phyloP scores from a whole-genome alignment of 1,140 invertebrate genomes.

The Proctacanthus coquilletti region DNA sequence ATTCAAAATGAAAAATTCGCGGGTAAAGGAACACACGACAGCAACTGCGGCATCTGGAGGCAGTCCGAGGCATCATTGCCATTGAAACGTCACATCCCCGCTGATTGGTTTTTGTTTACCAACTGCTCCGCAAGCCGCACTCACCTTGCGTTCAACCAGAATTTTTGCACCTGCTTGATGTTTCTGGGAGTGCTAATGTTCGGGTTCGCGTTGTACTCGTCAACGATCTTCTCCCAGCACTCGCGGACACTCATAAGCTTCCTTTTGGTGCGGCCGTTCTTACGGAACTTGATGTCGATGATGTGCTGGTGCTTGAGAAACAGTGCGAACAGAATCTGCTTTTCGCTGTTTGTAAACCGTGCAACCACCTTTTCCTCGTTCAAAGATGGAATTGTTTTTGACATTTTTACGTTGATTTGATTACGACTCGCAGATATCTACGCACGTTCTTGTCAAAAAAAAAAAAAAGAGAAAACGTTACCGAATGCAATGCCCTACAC shows the following conservation, averaged over 20 bases:
- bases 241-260: conserved; percentile 27
- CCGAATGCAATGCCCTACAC: no score
- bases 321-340: conserved; percentile 22
- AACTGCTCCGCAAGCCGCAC: no score
- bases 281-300: conserved; percentile 21
- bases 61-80: no score
- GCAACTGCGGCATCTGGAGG: no score
- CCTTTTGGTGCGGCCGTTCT: conserved; percentile 18
- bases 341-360: conserved; percentile 26
- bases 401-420: no score
- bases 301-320: conserved; percentile 26
- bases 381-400: no score
- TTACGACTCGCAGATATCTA: no score
- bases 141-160: conserved; percentile 29
- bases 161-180: conserved; percentile 28
- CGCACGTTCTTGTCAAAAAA: no score
- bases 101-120: not conserved
- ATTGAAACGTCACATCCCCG: not conserved
- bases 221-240: conserved; percentile 26
- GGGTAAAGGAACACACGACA: no score
- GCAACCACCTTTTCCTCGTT: conserved; percentile 4
- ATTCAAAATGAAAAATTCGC: no score
- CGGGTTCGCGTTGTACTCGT: conserved; percentile 24
- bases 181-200: conserved; percentile 21
- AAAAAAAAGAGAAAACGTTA: no score